These are phyloP conservation scores for Rhizomys pruinosus DNA, from an alignment of 2,113 vertebrate species.

Conservation along the genomic window DNA sequence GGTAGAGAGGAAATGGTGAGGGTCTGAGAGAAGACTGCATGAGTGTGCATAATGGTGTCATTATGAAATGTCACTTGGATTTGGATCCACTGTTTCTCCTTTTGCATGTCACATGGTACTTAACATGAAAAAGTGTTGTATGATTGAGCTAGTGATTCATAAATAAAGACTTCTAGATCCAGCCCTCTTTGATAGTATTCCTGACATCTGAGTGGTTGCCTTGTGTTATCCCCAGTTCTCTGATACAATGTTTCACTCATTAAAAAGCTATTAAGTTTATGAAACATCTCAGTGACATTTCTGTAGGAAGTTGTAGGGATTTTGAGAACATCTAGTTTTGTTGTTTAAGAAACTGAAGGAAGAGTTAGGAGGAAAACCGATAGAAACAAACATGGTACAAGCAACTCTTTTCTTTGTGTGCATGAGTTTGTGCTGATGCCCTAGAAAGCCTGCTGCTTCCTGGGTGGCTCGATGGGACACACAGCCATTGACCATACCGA, in stretches of 20 bases:
- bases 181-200: background rate
- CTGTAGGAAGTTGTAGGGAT: background rate
- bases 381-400: background rate
- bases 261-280: background rate
- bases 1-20: too few species aligned
- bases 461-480: background rate
- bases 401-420: background rate
- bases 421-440: background rate
- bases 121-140: background rate
- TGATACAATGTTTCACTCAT: background rate
- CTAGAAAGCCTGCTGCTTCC: background rate
- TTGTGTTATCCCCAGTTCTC: background rate
- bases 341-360: slow-evolving; percentile 10
- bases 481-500: accelerated
- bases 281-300: background rate
- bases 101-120: background rate
- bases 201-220: background rate
- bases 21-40: background rate
- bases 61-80: background rate
- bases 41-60: background rate
- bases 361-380: background rate
- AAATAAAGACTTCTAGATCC: background rate
- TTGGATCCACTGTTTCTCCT: background rate
- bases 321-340: background rate
- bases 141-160: slow-evolving; percentile 10